phyloP scores from a whole-genome alignment of 64 coral and sea anemone genomes.

The Dendronephthya gigantea region DNA sequence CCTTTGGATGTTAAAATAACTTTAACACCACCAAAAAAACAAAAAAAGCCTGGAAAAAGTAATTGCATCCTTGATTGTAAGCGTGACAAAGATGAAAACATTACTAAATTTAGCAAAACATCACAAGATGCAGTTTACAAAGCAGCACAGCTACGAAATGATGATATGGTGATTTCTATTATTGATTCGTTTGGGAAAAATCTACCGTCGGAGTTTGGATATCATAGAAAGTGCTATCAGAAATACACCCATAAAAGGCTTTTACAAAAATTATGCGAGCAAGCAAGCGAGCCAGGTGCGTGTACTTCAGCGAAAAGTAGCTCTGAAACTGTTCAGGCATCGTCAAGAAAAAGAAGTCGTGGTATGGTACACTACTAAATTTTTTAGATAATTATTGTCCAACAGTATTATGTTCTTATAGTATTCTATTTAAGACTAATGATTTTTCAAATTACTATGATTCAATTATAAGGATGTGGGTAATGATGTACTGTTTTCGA shows the following conservation, averaged over 20 bases:
- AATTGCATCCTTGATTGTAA: not conserved
- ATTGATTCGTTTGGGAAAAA: not conserved
- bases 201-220: not conserved
- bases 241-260: not conserved
- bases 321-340: not conserved
- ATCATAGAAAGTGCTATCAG: constrained; percentile 11
- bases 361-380: not conserved
- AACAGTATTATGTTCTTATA: not conserved
- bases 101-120: not conserved
- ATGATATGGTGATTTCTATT: not conserved
- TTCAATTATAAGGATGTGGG: too few relatives aligned
- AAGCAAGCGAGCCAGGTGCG: not conserved
- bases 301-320: not conserved
- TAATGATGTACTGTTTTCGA: too few relatives aligned
- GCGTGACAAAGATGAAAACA: not conserved
- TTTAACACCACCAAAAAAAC: not conserved
- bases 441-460: too few relatives aligned
- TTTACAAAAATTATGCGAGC: not conserved
- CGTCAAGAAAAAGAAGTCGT: not conserved
- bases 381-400: too few relatives aligned
- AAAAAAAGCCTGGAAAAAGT: not conserved
- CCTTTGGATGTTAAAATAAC: not conserved
- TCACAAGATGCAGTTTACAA: not conserved
- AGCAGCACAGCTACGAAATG: not conserved
- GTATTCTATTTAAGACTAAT: not conserved